Conservation (phyloP, 1,140 invertebrate species). For the Nasonia giraulti region DNA sequence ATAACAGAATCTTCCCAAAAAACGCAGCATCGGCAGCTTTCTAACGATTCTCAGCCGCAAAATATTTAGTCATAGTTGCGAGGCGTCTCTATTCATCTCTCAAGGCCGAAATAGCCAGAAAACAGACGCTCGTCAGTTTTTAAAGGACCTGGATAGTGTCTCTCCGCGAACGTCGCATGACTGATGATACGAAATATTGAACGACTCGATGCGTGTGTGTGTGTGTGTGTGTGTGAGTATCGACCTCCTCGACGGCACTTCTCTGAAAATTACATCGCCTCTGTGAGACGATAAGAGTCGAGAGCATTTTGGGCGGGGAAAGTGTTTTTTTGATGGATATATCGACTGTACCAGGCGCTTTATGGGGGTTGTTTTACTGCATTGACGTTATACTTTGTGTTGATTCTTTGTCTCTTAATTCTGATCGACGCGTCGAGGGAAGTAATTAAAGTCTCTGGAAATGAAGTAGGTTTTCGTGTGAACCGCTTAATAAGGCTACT, state of each 20-base stretch:
- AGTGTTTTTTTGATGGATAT: background rate
- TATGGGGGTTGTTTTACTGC: background rate
- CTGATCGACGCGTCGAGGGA: background rate
- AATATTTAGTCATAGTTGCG: too few species aligned
- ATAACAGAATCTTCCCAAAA: too few species aligned
- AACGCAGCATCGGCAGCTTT: background rate
- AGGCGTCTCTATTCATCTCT: background rate
- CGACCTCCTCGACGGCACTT: background rate
- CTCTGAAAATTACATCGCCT: conserved; percentile 26
- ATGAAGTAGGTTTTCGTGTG: background rate
- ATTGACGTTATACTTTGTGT: background rate
- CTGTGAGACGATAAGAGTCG: background rate
- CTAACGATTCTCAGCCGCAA: background rate
- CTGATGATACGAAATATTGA: conserved; percentile 36
- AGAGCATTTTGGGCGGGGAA: background rate
- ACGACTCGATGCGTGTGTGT: background rate
- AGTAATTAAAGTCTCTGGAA: background rate
- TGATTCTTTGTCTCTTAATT: too few species aligned
- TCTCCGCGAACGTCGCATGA: background rate
- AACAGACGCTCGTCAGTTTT: background rate
- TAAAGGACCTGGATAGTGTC: conserved; percentile 13
- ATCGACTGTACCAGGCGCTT: background rate
- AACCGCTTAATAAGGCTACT: background rate
- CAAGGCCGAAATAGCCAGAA: background rate
- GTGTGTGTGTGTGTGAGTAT: background rate